Percentiles rank a stretch among this genome's conserved stretches.
Evolutionary conservation across 1,140 invertebrate genomes (phyloP).

Genomic region (Doryteuthis pealeii): DNA sequence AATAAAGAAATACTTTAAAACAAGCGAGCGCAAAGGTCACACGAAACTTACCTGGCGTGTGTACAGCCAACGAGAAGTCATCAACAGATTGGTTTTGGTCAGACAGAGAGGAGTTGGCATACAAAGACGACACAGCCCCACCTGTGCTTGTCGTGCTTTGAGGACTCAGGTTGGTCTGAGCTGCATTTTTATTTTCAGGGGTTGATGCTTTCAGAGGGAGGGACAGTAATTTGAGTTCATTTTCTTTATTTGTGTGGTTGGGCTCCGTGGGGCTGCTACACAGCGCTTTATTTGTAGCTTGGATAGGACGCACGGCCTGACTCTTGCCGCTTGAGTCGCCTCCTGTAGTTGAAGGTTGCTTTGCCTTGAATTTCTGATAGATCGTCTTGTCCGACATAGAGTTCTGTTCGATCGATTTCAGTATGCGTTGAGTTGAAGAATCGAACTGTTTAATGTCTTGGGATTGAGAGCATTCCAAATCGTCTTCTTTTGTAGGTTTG

Average conservation of each 20-base stretch:
- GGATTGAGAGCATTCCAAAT: background rate
- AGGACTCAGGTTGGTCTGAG: slow-evolving; percentile 8
- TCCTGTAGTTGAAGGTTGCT: slow-evolving; percentile 30
- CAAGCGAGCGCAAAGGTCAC: background rate
- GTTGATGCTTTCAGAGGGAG: background rate
- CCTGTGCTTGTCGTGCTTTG: slow-evolving; percentile 27
- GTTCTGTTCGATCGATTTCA: slow-evolving; percentile 45
- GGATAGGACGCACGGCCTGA: slow-evolving; percentile 9
- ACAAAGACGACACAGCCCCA: slow-evolving; percentile 26
- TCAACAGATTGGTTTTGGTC: slow-evolving; percentile 41
- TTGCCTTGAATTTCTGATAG: slow-evolving; percentile 44
- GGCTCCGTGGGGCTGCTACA: background rate
- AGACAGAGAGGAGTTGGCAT: slow-evolving; percentile 20
- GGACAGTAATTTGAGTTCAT: background rate
- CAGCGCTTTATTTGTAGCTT: background rate
- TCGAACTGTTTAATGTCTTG: slow-evolving; percentile 22
- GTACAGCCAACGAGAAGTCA: slow-evolving; percentile 42
- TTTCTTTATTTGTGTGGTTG: background rate
- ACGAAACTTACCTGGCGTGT: slow-evolving; percentile 34
- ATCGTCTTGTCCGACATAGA: slow-evolving; percentile 34
- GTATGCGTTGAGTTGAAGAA: slow-evolving; percentile 32
- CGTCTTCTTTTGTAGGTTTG: background rate
- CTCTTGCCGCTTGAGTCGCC: slow-evolving; percentile 15
- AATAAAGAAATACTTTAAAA: too few species aligned
- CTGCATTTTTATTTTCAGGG: slow-evolving; percentile 12